A percentile compares a stretch with the other conserved stretches of the same genome.
These are phyloP conservation scores for Adelosebastes latens DNA, from an alignment of 2,797 vertebrate species.

Conservation along the genomic window DNA sequence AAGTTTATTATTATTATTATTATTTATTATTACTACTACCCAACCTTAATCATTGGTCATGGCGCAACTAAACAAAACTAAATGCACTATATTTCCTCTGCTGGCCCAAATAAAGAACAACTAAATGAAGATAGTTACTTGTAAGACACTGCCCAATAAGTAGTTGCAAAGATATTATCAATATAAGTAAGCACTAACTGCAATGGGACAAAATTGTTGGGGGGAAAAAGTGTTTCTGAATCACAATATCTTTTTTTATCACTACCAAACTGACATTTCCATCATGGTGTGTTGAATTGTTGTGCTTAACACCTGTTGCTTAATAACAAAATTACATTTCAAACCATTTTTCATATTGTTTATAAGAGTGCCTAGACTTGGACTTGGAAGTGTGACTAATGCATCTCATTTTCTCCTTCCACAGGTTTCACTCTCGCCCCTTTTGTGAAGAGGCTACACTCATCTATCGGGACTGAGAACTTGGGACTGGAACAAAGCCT, in stretches of 20 bases:
- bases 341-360: neutral
- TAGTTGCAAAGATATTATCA: neutral
- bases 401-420: constrained; percentile 12
- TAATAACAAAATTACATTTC: neutral
- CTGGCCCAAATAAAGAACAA: constrained; percentile 9
- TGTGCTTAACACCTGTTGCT: constrained; percentile 68
- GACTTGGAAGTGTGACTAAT: constrained; percentile 7
- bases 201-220: neutral
- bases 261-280: neutral
- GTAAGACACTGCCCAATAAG: neutral
- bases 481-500: constrained; percentile 78
- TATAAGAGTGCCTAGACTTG: neutral
- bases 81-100: constrained; percentile 29
- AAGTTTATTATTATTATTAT: too few relatives aligned
- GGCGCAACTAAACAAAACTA: constrained; percentile 35
- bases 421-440: constrained; percentile 51
- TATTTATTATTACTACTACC: too few relatives aligned
- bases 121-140: neutral
- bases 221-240: neutral
- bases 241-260: neutral
- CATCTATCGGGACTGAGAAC: constrained; percentile 60
- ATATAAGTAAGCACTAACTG: neutral
- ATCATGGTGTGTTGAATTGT: neutral
- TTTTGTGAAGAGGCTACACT: constrained; percentile 53
- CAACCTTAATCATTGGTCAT: constrained; percentile 26